Conservation (phyloP, 1,140 invertebrate genomes). For the Halotydeus destructor region DNA sequence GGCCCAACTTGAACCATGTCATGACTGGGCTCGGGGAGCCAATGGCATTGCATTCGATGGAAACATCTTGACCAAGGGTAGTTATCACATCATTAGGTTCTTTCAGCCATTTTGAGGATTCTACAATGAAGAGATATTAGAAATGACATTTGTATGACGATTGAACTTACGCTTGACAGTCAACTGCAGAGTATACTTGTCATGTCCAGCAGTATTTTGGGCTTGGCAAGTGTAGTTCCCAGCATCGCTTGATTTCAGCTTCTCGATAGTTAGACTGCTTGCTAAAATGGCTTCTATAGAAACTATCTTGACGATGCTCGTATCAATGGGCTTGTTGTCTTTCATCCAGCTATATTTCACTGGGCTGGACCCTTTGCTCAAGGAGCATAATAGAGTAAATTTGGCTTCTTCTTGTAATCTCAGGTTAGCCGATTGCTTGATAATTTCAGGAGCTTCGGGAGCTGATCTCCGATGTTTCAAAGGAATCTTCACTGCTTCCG, state of each 20-base stretch:
- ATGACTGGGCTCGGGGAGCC: conserved; percentile 15
- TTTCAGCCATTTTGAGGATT: conserved; percentile 14
- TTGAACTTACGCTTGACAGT: conserved; percentile 15
- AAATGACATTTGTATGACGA: too few relatives aligned
- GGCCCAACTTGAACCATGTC: conserved; percentile 15
- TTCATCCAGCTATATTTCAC: neutral
- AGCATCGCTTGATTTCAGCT: conserved; percentile 11
- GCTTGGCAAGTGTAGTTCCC: conserved; percentile 20
- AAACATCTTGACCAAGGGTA: conserved; percentile 6
- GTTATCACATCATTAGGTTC: conserved; percentile 11
- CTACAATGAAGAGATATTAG: too few relatives aligned
- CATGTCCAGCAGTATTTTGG: conserved; percentile 16
- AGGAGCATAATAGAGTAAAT: neutral
- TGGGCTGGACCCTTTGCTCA: neutral
- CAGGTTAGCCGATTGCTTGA: too few relatives aligned
- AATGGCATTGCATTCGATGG: conserved; percentile 11
- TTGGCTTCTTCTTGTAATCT: too few relatives aligned
- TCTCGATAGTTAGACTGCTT: neutral
- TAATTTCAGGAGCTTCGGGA: too few relatives aligned
- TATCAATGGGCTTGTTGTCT: neutral
- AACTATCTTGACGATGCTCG: too few relatives aligned
- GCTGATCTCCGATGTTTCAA: too few relatives aligned
- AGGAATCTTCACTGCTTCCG: too few relatives aligned
- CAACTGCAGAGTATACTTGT: conserved; percentile 16
- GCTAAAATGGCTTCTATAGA: too few relatives aligned